Evolutionary conservation across 2,888 invertebrate species (phyloP), one percentile per base, ranked within the genome.

Genomic region (Isoperla grammatica): DNA sequence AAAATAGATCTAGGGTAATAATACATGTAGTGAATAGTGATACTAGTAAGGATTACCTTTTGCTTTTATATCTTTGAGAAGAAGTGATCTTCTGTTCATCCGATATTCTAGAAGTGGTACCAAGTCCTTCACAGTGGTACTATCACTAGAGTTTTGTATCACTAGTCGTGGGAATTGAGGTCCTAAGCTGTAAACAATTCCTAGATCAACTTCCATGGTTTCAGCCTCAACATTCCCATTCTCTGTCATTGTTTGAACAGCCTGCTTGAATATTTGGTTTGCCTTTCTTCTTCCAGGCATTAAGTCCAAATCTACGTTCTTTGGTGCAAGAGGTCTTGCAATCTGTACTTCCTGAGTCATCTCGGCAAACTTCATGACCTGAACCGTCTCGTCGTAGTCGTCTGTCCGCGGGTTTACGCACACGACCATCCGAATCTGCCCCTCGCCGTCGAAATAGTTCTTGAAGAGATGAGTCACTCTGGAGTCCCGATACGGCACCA

Each of bases 321-420:
- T 80, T 64, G 75, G 74, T 0, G 83, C 77, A 29, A 29, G 29
- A 1, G 88, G 82, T 60, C 86, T 82, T 0, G 84, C 76, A 1
- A 95, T 85, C 76, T 93, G 90, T 1, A 99, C 92, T 74, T 97
- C 95, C 71, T 96, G 93, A 0, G 96, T 91, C 79, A 95, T 84
- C 79, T 98, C 97, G 0, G 98, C 97, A 74, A 99, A 99, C 70
- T 93, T 87, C 88, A 98, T 87, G 0, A 98, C 97, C 80, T 93
- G 91, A 2, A 95, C 75, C 60, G 93, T 97, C 73, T 99, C 98
- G 73, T 98, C 96, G 69, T 90, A 96, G 72, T 99, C 97, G 59
- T 89, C 89, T 2, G 85, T 82, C 57, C 89, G 82, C 0, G 98
- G 98, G 78, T 98, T 99, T 4, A 95, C 86, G 72, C 99, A 99